Conservation (phyloP, 30 jellyfish, hydroid and myxozoan genomes). For the Pseudorhiza aurosa region DNA sequence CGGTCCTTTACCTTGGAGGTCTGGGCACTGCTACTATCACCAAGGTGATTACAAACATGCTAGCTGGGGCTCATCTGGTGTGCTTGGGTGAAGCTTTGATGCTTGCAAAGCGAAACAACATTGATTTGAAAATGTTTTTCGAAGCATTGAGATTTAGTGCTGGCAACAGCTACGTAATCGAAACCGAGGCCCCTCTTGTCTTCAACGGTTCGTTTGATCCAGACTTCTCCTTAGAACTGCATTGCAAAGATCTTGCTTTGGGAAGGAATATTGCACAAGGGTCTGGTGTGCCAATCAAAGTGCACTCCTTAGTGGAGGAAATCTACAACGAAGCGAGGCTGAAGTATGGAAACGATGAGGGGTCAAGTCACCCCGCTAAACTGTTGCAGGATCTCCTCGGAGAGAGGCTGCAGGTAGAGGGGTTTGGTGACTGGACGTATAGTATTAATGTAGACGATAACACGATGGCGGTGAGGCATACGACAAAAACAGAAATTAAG, state of each 20-base stretch:
- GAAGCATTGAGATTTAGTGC: slow-evolving; percentile 64
- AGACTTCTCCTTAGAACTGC: slow-evolving; percentile 56
- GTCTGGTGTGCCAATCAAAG: slow-evolving; percentile 54
- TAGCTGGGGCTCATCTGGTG: slow-evolving; percentile 56
- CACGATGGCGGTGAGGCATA: slow-evolving; percentile 56
- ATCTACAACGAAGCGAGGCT: slow-evolving; percentile 57
- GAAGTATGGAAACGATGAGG: slow-evolving; percentile 53
- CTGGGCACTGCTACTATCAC: slow-evolving; percentile 74
- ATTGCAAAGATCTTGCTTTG: slow-evolving; percentile 69
- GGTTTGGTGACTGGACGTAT: slow-evolving; percentile 72
- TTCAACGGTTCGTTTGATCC: slow-evolving; percentile 67
- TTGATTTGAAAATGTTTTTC: slow-evolving; percentile 51
- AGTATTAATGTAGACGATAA: slow-evolving; percentile 39
- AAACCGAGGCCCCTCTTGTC: slow-evolving; percentile 68
- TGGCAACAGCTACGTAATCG: slow-evolving; percentile 69
- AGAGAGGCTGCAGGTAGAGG: slow-evolving; percentile 43
- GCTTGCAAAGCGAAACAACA: slow-evolving; percentile 52
- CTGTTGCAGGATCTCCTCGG: slow-evolving; percentile 56
- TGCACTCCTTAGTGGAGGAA: slow-evolving; percentile 54
- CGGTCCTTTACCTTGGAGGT: slow-evolving; percentile 64
- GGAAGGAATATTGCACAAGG: slow-evolving; percentile 59
- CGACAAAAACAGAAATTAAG: slow-evolving; percentile 19
- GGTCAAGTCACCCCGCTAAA: slow-evolving; percentile 63
- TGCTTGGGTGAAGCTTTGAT: slow-evolving; percentile 71
- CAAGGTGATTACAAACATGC: slow-evolving; percentile 61